Evolutionary conservation across 2,797 vertebrate species (phyloP), one percentile per base, ranked within the genome.

Genomic region (Danio tinwini): DNA sequence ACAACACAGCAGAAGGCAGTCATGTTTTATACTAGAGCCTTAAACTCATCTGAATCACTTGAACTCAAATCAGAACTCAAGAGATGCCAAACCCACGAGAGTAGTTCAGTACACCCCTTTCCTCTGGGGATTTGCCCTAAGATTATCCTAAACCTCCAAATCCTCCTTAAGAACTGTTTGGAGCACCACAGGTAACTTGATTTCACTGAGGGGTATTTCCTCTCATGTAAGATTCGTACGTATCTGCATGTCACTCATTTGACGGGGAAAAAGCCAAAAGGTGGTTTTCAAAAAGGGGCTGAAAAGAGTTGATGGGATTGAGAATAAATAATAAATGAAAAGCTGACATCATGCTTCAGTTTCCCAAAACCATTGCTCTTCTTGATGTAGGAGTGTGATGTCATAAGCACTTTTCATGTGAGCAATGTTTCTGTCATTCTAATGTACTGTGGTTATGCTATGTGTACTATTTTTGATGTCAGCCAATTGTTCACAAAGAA

Each of bases 31-130:
- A 61, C 21, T 5, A 42, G 44, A 55, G 81, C 81, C 83, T 88
- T 75, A 71, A 79, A 83, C 76, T 0, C 3, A 47, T 77, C 78
- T 40, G 55, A 70, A 39, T 87, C 83, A 87, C 84, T 68, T 68
- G 70, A 68, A 63, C 75, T 86, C 70, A 74, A 77, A 53, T 74
- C 82, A 77, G 63, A 63, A 58, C 77, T 74, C 44, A 42, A 64
- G 39, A 64, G 17, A 44, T 17, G 55, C 37, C 21, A 39, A 29
- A 7, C 42, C 71, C 14, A 61, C 49, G 11, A 55, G 61, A 17
- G 39, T 16, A 45, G 39, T 21, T 55, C 17, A 12, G 19, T 55
- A 74, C 45, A 40, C 7, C 37, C 69, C 42, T 53, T 14, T 52
- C 12, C 39, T 17, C 3, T 37, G n/a, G 13, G 44, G 77, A 80